Base-by-base conservation (phyloP, 2,113 vertebrate species). In the Nannospalax galili region DNA sequence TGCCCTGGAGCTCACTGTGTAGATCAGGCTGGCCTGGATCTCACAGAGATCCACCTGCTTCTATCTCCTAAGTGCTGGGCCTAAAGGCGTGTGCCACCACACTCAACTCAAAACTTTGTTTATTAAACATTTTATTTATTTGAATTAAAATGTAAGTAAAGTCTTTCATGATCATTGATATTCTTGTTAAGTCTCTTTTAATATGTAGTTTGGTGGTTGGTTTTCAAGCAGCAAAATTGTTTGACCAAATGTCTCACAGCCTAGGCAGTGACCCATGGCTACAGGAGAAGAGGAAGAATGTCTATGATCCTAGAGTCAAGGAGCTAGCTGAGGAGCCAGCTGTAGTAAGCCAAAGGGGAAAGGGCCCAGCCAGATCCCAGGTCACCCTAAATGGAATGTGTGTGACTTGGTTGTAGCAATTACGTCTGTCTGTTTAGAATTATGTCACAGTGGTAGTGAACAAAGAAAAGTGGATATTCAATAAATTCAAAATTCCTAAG, bases 221-320 rank as follows among this genome's bases (percentile, higher is more conserved):
- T 78, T 95, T 94, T 93, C 20, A 92, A 45, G 35, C 56, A 91
- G 11, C 22, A 91, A 58, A 90, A 45, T 52, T 19, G 32, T 10
- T 0, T 70, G 75, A 35, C 65, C 32, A 79, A 69, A 70, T 56
- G 37, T 1, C 19, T 87, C n/a, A 58, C 12, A 45, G 10, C 16
- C 65, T 8, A 40, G 75, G 26, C 40, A 30, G 0, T 35, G n/a
- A 7, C 5, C 37, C 69, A 22, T 30, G n/a, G 5, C 58, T 89
- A 32, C 30, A 8, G 64, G 94, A 7, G 75, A 37, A 45, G 19
- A 24, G 2, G 14, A 19, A 58, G 82, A 42, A 20, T 42, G 58
- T 30, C 42, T n/a, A n/a, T n/a, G n/a, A n/a, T n/a, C n/a, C n/a
- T n/a, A n/a, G n/a, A n/a, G n/a, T n/a, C n/a, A n/a, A n/a, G 60